A percentile compares a stretch with the other conserved stretches of the same genome.
phyloP scores from a whole-genome alignment of 2,113 vertebrate species.

The Myiozetetes cayanensis region DNA sequence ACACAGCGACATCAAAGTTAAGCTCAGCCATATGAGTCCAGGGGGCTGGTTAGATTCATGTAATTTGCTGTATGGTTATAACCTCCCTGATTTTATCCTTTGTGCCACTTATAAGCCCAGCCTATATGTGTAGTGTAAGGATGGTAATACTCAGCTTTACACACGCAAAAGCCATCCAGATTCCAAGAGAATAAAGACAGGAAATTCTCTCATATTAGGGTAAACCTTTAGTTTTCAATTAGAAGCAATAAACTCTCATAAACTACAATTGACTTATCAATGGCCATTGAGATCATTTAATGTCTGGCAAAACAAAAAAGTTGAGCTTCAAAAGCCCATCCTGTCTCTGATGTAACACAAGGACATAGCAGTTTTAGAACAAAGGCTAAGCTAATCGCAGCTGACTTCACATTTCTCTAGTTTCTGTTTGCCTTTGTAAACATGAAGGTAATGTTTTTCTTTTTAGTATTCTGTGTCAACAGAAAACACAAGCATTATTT shows the following conservation, averaged over 20 bases:
- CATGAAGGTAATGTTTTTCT: slow-evolving; percentile 42
- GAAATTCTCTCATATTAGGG: not conserved
- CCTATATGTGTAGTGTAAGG: not conserved
- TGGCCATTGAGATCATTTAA: not conserved
- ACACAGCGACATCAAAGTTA: not conserved
- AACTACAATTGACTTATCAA: not conserved
- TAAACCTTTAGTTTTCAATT: not conserved
- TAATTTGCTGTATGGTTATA: not conserved
- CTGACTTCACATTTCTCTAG: slow-evolving; percentile 29
- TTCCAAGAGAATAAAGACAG: not conserved
- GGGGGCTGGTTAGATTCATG: not conserved
- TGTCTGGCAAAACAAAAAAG: slow-evolving; percentile 7
- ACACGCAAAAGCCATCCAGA: not conserved
- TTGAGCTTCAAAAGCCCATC: not conserved
- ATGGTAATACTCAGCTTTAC: not conserved
- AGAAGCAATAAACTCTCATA: not conserved
- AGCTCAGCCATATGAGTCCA: not conserved
- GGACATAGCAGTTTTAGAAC: slow-evolving; percentile 34
- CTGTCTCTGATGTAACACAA: not conserved
- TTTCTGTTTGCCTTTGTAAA: slow-evolving; percentile 43
- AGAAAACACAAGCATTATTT: slow-evolving; percentile 50
- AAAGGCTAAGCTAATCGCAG: slow-evolving; percentile 29
- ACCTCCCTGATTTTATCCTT: not conserved
- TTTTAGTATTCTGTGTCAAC: slow-evolving; percentile 59
- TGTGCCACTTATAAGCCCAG: not conserved